Evolutionary conservation across 2,888 invertebrate genomes (phyloP).

Genomic region (Agrotis puta): DNA sequence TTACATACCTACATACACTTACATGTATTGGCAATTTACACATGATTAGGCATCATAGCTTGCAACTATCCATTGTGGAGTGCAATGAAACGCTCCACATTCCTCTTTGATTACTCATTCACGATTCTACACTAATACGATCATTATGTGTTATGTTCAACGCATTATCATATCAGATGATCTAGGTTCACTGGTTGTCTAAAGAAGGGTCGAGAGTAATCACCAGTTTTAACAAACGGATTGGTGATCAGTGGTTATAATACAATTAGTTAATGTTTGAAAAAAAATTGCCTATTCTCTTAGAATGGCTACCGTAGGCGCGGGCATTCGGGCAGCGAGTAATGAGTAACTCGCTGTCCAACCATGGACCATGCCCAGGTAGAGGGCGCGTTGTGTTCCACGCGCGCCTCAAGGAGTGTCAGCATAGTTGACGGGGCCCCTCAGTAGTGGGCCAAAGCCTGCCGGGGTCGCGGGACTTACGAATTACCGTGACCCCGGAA

Average conservation of each 20-base stretch:
- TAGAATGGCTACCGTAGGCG: too few relatives aligned
- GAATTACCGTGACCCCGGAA: too few relatives aligned
- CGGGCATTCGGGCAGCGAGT: too few relatives aligned
- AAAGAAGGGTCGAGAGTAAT: neutral
- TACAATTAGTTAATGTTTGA: neutral
- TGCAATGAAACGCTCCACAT: slow-evolving; percentile 56
- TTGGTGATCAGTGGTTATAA: neutral
- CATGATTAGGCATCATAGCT: slow-evolving; percentile 51
- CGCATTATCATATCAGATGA: slow-evolving; percentile 28
- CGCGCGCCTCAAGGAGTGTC: too few relatives aligned
- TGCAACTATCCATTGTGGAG: slow-evolving; percentile 48
- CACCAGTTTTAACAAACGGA: neutral
- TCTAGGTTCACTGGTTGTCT: slow-evolving; percentile 6
- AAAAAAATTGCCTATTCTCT: neutral
- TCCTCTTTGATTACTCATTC: slow-evolving; percentile 74
- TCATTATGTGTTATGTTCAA: slow-evolving; percentile 42
- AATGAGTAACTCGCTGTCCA: too few relatives aligned
- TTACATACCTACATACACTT: slow-evolving; percentile 3
- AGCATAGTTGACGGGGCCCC: too few relatives aligned
- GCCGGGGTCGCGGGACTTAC: too few relatives aligned
- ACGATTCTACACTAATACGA: slow-evolving; percentile 57
- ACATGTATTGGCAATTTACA: slow-evolving; percentile 42
- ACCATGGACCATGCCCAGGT: too few relatives aligned
- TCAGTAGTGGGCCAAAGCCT: too few relatives aligned
- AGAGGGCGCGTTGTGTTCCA: too few relatives aligned